Base-by-base conservation (phyloP, 2,797 vertebrate species). In the Acipenser transmontanus region DNA sequence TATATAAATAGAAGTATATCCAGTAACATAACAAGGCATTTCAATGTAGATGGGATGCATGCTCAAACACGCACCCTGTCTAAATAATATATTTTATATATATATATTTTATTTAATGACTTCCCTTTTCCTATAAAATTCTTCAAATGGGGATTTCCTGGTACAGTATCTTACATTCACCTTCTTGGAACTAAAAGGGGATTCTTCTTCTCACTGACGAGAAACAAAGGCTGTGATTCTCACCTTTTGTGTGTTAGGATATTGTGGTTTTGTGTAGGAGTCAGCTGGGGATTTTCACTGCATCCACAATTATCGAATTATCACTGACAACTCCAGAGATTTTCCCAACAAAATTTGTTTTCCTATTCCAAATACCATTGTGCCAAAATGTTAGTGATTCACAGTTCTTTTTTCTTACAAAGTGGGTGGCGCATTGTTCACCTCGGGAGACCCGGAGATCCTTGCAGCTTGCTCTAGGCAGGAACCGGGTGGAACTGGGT, bases 371-470 rank as follows among this genome's bases (percentile, higher is more conserved):
- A 4, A 59, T 78, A 64, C 66, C 49, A 59, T 50, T 71, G 61
- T 80, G 76, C 79, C 79, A 80, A 69, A 34, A 74, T 74, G 72
- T 61, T 48, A 71, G 77, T 79, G 71, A 78, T 75, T 80, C 76
- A 74, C 69, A 69, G 57, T 50, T 68, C 66, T 69, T 65, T 59
- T 62, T 14, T 49, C 61, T 60, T 67, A 77, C 72, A 69, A 65
- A 54, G 68, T 73, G 70, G 76, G 80, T 78, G 69, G 71, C 79
- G 77, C 77, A 50, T 61, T 72, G 56, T 59, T 70, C 63, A 4
- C 50, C 57, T 14, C 50, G 12, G 59, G 68, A 62, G 51, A 49
- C 50, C 64, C 56, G 59, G 50, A 17, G 10, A 49, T 17, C 63
- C n/a, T 14, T 50, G 47, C 47, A 7, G 9, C 14, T 34, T 17